These are phyloP conservation scores for Xiphophorus couchianus DNA, from an alignment of 2,113 vertebrate genomes.

Conservation along the genomic window DNA sequence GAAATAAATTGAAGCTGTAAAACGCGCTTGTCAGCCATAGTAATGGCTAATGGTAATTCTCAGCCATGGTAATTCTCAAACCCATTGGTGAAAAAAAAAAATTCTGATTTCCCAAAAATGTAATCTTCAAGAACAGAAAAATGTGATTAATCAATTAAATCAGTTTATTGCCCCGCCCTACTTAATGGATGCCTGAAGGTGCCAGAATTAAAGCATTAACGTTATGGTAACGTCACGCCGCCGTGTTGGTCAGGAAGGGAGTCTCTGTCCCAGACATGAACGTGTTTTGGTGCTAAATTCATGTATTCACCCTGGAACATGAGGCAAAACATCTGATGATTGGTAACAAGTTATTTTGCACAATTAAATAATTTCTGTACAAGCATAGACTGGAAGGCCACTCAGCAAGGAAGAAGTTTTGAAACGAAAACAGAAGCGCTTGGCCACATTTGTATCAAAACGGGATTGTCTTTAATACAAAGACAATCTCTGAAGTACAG, in stretches of 20 bases:
- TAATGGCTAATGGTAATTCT: too few relatives aligned
- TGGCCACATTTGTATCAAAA: background rate
- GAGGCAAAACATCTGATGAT: background rate
- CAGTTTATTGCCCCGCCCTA: too few relatives aligned
- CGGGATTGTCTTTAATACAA: background rate
- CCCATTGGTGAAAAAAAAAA: too few relatives aligned
- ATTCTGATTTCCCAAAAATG: too few relatives aligned
- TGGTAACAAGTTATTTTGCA: background rate
- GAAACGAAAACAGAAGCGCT: background rate
- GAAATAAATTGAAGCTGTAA: too few relatives aligned
- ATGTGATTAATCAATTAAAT: too few relatives aligned
- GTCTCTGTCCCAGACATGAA: background rate
- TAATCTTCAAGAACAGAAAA: too few relatives aligned
- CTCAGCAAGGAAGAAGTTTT: too few relatives aligned
- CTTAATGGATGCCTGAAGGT: background rate
- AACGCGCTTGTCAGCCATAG: too few relatives aligned
- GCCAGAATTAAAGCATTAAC: background rate
- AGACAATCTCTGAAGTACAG: background rate
- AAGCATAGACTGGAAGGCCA: background rate
- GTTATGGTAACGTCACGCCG: background rate
- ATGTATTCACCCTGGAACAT: background rate
- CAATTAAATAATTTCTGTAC: background rate
- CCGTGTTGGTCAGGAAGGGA: background rate
- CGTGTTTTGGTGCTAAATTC: background rate
- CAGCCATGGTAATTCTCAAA: too few relatives aligned